phyloP scores from a whole-genome alignment of 2,113 vertebrate species.

The Platichthys stellatus region DNA sequence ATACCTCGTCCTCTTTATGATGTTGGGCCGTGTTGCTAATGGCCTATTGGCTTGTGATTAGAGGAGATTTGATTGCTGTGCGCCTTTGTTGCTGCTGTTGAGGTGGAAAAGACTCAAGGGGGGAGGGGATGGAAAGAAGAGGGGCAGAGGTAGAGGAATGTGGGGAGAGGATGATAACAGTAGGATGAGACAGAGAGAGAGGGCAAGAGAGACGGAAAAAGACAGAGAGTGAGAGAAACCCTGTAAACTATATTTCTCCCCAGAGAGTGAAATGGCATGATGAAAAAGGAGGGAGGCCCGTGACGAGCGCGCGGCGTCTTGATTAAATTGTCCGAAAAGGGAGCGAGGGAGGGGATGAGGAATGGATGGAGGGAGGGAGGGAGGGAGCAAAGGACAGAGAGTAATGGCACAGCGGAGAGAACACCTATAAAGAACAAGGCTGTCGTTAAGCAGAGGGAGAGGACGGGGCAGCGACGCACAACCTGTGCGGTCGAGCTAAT shows the following conservation, averaged over 20 bases:
- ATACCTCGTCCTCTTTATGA: slow-evolving; percentile 33
- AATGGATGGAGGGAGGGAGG: background rate
- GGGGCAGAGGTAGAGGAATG: background rate
- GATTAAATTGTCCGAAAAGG: slow-evolving; percentile 74
- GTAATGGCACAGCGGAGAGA: slow-evolving; percentile 65
- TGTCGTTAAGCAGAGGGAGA: slow-evolving; percentile 46
- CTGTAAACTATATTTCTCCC: slow-evolving; percentile 65
- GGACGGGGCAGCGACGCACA: slow-evolving; percentile 4
- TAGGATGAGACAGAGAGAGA: slow-evolving; percentile 22
- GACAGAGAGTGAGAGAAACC: slow-evolving; percentile 38
- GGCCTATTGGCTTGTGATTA: slow-evolving; percentile 51
- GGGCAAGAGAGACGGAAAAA: slow-evolving; percentile 1
- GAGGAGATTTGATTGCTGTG: slow-evolving; percentile 55
- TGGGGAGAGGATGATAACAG: slow-evolving; percentile 20
- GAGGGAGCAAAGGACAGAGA: slow-evolving; percentile 60
- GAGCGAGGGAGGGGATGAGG: slow-evolving; percentile 5
- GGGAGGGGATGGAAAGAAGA: slow-evolving; percentile 13
- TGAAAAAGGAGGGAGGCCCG: slow-evolving; percentile 65
- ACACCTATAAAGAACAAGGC: slow-evolving; percentile 72
- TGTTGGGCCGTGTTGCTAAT: slow-evolving; percentile 37
- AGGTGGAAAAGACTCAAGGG: slow-evolving; percentile 33
- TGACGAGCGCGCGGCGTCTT: slow-evolving; percentile 32
- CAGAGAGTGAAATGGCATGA: slow-evolving; percentile 50
- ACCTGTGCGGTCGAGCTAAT: background rate
- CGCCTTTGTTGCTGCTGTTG: slow-evolving; percentile 45